These are phyloP conservation scores for Cataglyphis livida DNA, from an alignment of 2,888 invertebrate species.

Conservation along the genomic window DNA sequence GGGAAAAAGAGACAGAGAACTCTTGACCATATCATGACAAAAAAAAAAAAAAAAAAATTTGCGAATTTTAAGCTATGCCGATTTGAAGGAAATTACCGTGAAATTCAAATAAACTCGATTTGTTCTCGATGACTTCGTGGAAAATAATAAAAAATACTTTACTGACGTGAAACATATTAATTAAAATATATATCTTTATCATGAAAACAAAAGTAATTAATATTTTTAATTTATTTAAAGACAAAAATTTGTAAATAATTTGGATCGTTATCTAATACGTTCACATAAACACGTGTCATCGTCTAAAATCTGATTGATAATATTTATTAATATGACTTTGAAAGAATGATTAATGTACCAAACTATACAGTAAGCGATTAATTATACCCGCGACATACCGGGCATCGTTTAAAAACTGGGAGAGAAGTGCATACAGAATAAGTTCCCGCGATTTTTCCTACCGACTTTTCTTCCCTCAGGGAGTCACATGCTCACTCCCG, in stretches of 20 bases:
- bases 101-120: neutral
- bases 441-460: constrained; percentile 44
- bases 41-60: constrained; percentile 33
- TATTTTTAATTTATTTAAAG: neutral
- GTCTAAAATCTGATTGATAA: neutral
- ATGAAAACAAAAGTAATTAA: neutral
- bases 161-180: neutral
- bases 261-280: neutral
- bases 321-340: constrained; percentile 9
- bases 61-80: neutral
- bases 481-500: constrained; percentile 28
- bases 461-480: neutral
- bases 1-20: constrained; percentile 10
- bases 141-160: neutral
- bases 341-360: constrained; percentile 2
- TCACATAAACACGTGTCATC: neutral
- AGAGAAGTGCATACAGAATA: constrained; percentile 29
- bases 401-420: constrained; percentile 30
- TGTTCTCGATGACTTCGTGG: neutral
- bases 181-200: neutral
- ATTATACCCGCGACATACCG: constrained; percentile 18
- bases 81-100: neutral
- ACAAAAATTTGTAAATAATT: neutral
- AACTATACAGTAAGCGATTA: constrained; percentile 18
- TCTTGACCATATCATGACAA: constrained; percentile 25